Conservation (phyloP, 2,113 vertebrate species). For the Dipodomys stephensi region DNA sequence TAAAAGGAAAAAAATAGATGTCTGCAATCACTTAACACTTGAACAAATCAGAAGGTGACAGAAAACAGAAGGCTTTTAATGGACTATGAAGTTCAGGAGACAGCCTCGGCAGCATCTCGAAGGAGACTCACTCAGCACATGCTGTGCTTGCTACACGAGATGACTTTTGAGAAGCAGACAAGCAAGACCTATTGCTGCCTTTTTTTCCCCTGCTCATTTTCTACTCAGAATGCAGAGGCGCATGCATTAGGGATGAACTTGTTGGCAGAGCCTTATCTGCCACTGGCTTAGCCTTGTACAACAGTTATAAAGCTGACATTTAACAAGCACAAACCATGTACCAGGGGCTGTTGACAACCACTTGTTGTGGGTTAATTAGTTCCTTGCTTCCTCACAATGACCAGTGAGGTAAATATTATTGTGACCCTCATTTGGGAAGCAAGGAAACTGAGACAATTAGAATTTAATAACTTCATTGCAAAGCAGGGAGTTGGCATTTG, state of each 20-base stretch:
- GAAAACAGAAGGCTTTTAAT: constrained; percentile 30
- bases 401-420: background rate
- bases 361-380: background rate
- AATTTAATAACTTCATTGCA: background rate
- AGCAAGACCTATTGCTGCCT: background rate
- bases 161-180: background rate
- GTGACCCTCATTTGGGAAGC: background rate
- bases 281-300: background rate
- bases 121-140: background rate
- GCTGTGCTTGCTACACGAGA: background rate
- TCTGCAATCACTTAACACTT: background rate
- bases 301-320: background rate
- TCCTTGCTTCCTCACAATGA: background rate
- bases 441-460: background rate
- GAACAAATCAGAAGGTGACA: background rate
- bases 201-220: background rate
- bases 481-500: background rate
- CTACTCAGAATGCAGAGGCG: background rate
- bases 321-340: background rate
- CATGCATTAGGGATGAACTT: background rate
- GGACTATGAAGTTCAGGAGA: constrained; percentile 33
- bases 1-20: too few species aligned
- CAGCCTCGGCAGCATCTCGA: background rate
- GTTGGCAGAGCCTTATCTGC: background rate
- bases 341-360: background rate